These are phyloP conservation scores for Chrysolina americana DNA, from an alignment of 2,888 invertebrate species.

Conservation along the genomic window DNA sequence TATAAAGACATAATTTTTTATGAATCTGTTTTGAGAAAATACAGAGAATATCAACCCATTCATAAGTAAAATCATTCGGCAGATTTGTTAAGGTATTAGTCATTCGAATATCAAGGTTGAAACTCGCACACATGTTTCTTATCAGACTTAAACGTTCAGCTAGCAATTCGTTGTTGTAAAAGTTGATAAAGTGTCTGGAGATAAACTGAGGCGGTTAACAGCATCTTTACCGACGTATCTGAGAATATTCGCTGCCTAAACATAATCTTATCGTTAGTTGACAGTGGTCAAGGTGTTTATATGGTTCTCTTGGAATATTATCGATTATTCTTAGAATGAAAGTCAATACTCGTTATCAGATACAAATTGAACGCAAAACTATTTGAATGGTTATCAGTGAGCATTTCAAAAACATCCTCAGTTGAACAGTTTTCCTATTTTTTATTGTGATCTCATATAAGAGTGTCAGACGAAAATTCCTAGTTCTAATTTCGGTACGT, in stretches of 20 bases:
- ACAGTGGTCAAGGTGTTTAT: background rate
- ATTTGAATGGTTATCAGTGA: too few relatives aligned
- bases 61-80: too few relatives aligned
- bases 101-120: background rate
- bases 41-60: too few relatives aligned
- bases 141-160: too few relatives aligned
- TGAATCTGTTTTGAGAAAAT: too few relatives aligned
- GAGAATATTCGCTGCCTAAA: background rate
- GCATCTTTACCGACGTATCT: constrained; percentile 1
- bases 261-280: background rate
- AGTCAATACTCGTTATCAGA: background rate
- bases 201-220: background rate
- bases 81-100: too few relatives aligned
- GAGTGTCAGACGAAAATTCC: too few relatives aligned
- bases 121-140: background rate
- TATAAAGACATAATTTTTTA: too few relatives aligned
- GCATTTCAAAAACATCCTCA: too few relatives aligned
- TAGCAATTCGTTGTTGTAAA: background rate
- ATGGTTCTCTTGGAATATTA: background rate
- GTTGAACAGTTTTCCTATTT: too few relatives aligned
- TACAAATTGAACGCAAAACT: background rate
- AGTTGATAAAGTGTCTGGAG: constrained; percentile 3
- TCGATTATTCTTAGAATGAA: constrained; percentile 1
- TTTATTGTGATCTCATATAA: too few relatives aligned
- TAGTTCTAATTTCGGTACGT: too few relatives aligned